Base-by-base conservation (phyloP, 92 coral and sea anemone genomes). In the Porites divaricata region DNA sequence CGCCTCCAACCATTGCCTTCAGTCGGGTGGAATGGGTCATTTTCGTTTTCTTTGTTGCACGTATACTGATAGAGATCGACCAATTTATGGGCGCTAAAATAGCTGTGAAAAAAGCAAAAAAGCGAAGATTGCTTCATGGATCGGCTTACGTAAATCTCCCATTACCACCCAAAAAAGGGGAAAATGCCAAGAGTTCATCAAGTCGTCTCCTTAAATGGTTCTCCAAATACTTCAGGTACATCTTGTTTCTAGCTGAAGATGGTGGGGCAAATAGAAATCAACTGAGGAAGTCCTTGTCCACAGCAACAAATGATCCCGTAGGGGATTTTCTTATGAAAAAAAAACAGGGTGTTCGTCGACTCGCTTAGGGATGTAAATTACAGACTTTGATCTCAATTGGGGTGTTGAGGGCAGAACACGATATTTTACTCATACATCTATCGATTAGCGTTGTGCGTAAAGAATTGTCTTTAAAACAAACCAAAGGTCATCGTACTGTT, bases 41-140 rank as follows among this genome's bases (percentile, higher is more conserved):
- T 48, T 41, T 80, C 13, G 70, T 89, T 58, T 85, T 89, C 87
- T 89, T 89, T 57, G 63, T 86, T 26, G 93, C 90, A 1, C 79
- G 93, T 14, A 62, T 74, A 1, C 6, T 85, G 6, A 65, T 79
- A 25, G 89, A 64, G 66, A 21, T 74, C 16, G 70, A 81, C 19
- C 90, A 80, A 66, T 73, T 87, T 28, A 69, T 67, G 64, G 51
- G 77, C 15, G 81, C 65, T 49, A 66, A 20, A 80, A 89, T 74
- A 50, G 67, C 53, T 20, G 83, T 41, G 16, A 51, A 25, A 65
- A 83, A 83, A 74, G 9, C 50, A 16, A 16, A 64, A 54, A 74
- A 45, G 19, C 21, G 53, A 15, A 74, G 8, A 13, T 74, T 15
- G 48, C 45, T 4, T 23, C 63, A 22, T 19, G 78, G 78, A 10